These are phyloP conservation scores for Cataglyphis cursor DNA, from an alignment of 2,888 invertebrate species.

Conservation along the genomic window DNA sequence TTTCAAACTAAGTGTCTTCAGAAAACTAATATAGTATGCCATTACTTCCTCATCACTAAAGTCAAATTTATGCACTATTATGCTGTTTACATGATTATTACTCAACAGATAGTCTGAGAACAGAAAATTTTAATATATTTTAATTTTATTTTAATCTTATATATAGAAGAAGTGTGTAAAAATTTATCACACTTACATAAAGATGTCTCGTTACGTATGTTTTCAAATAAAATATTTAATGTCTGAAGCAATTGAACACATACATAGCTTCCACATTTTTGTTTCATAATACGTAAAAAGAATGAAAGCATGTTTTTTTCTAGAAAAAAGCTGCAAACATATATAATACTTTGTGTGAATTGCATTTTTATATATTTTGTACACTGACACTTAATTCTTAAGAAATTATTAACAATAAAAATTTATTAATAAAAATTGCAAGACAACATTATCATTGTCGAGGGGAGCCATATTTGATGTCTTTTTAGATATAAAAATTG, in stretches of 20 bases:
- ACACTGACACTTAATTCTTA: neutral
- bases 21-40: constrained; percentile 99
- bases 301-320: constrained; percentile 99
- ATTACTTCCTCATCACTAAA: constrained; percentile 99
- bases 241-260: constrained; percentile 99
- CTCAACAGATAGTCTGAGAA: constrained; percentile 97
- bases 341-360: neutral
- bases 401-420: neutral
- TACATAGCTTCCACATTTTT: constrained; percentile 98
- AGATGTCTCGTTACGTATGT: constrained; percentile 99
- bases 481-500: no score
- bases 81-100: constrained; percentile 99
- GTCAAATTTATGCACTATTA: constrained; percentile 99
- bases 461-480: no score
- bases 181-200: constrained; percentile 96
- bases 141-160: constrained; percentile 99
- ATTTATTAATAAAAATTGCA: neutral
- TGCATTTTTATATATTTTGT: neutral
- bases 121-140: constrained; percentile 96
- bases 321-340: constrained; percentile 95
- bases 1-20: constrained; percentile 99
- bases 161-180: constrained; percentile 97
- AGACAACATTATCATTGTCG: neutral
- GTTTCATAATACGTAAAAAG: constrained; percentile 98
- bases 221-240: constrained; percentile 99